Evolutionary conservation across 2,113 vertebrate species (phyloP), one percentile per base, ranked within the genome.

Genomic region (Leucoraja erinaceus): DNA sequence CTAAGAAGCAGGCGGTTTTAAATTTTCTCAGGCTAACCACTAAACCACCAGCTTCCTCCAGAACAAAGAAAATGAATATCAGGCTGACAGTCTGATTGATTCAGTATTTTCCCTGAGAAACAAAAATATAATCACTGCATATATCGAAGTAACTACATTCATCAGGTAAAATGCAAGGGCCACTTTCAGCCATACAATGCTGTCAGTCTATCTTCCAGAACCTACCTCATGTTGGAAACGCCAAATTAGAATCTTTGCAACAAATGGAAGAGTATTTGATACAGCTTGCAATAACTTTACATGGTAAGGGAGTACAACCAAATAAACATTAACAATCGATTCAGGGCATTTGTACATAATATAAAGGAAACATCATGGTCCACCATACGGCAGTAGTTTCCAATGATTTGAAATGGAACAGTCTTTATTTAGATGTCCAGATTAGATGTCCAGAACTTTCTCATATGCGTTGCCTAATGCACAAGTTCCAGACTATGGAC

Each of bases 11-110:
- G 78, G 20, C 18, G 79, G 54, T 83, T 83, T 28, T 83, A 12
- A 2, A 83, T 59, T 56, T 83, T 28, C 79, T 83, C 79, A 83
- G 79, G 11, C 47, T 56, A 83, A 83, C 79, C 79, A 83, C 79
- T 83, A 83, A 83, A 83, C 79, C 79, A 83, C 79, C 12, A 56
- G 78, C 22, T 83, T 83, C 79, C 79, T 83, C 47, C 25, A 56
- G 47, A 56, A 56, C 79, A 83, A 83, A 59, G 75, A 33, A 25
- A 10, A 83, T 47, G 2, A 56, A 47, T 18, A 81, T 6, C 8
- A 81, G 47, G 20, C 78, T 22, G 38, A 81, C 78, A 54, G 8
- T 75, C 78, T 54, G 7, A 22, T 81, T 81, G 78, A 81, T 81
- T 81, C 47, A 81, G 78, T 81, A 81, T 22, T 81, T 81, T 81